Evolutionary conservation across 2,113 vertebrate genomes (phyloP), one percentile per base, ranked within the genome.

Genomic region (Clarias macrocephalus): DNA sequence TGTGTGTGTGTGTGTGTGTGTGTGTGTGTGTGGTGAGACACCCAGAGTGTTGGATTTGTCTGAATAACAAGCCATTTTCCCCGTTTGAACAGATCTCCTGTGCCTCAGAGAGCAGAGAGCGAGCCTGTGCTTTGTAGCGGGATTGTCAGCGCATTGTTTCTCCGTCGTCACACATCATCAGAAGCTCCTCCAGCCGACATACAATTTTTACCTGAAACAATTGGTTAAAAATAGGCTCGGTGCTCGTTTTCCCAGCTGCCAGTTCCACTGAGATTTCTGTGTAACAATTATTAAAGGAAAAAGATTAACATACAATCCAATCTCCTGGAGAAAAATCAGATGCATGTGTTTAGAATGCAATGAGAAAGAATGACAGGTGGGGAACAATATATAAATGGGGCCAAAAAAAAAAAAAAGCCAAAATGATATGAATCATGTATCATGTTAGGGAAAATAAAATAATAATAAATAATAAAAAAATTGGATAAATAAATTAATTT

Each of bases 111-210:
- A 73, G 90, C 66, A 68, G 86, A 85, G 84, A 83, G 85, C 86
- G 62, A 91, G 89, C 88, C 84, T 88, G 87, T 54, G 90, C 86
- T 83, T 91, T 92, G 89, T 89, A 88, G 72, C 72, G 66, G 80
- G 82, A 90, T 88, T 88, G 88, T 75, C 77, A 80, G 48, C 57
- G 62, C 80, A 87, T 88, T 90, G 62, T 87, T 88, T 65, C 63
- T 82, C 48, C 60, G 72, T 72, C 80, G 82, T 86, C 82, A 79
- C 77, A 72, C 81, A 87, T 57, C 83, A 82, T 87, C 52, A 66
- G 62, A 33, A 80, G 28, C 60, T 88, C 82, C 83, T 70, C 30
- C 28, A 82, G 10, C 66, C 54, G 60, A 76, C 54, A 19, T 82
- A 62, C 52, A 83, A 84, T 87, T 89, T 72, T 60, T 23, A 80